These are phyloP conservation scores for Mastomys coucha DNA, from an alignment of 2,113 vertebrate genomes.

Conservation along the genomic window DNA sequence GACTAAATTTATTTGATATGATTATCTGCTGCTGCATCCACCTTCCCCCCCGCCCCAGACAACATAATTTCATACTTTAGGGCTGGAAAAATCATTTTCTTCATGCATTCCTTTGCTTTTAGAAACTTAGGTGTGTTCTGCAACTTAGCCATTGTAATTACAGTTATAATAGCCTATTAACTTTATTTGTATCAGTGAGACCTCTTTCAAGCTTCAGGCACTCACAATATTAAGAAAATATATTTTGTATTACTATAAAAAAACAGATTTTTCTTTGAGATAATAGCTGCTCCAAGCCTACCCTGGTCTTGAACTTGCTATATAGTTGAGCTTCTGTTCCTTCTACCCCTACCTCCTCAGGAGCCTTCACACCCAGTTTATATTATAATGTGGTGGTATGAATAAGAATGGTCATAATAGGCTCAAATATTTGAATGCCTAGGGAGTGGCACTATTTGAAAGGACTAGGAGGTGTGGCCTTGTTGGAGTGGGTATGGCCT, in stretches of 20 bases:
- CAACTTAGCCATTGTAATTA: too few relatives aligned
- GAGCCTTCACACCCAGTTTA: not conserved
- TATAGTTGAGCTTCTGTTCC: not conserved
- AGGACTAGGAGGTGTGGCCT: not conserved
- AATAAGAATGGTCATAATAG: not conserved
- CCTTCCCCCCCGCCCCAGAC: not conserved
- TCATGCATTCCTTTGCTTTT: not conserved
- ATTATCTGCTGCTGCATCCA: not conserved
- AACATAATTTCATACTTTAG: not conserved
- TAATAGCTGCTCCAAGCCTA: not conserved
- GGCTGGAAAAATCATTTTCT: not conserved
- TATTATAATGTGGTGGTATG: too few relatives aligned
- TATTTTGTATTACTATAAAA: not conserved
- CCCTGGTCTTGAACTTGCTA: not conserved
- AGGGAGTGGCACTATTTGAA: not conserved
- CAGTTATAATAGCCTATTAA: not conserved
- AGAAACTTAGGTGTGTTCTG: not conserved
- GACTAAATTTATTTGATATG: not conserved
- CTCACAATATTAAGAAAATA: not conserved
- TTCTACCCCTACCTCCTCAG: too few relatives aligned
- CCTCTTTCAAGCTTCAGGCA: not conserved
- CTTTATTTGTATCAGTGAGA: not conserved
- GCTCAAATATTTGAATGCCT: not conserved
- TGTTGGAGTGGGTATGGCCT: not conserved
- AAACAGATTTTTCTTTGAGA: not conserved